A percentile compares a stretch with the other conserved stretches of the same genome.
Evolutionary conservation across 2,797 vertebrate species (phyloP).

Genomic region (Rhabdomys pumilio): DNA sequence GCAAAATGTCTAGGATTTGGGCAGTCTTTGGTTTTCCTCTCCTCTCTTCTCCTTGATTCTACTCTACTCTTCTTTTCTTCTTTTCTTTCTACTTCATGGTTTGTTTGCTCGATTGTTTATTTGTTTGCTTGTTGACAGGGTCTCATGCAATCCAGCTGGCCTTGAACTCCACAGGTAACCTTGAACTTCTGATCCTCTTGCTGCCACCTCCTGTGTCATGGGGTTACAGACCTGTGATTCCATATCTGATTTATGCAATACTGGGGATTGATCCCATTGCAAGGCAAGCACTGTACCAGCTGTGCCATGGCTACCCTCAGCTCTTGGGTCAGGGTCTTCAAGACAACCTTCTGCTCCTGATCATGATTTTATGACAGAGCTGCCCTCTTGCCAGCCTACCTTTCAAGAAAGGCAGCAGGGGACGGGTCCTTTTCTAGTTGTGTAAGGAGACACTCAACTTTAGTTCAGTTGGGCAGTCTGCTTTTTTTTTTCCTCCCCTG

Average conservation of each 20-base stretch:
- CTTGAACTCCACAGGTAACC: neutral
- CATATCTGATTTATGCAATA: neutral
- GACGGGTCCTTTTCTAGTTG: too few relatives aligned
- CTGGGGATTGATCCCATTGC: neutral
- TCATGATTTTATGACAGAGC: neutral
- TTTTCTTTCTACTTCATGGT: too few relatives aligned
- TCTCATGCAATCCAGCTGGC: neutral
- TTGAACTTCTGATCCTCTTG: neutral
- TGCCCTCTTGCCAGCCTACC: accelerated
- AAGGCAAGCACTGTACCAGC: neutral
- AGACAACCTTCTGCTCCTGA: too few relatives aligned
- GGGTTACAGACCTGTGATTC: neutral
- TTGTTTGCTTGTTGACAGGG: neutral
- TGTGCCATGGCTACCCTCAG: neutral
- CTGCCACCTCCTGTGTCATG: neutral
- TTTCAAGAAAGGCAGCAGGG: neutral
- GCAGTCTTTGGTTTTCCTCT: neutral
- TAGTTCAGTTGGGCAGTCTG: accelerated
- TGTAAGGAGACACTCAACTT: neutral
- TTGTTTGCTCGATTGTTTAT: neutral
- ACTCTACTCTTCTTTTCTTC: too few relatives aligned
- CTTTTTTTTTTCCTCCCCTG: neutral
- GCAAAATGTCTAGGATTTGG: neutral
- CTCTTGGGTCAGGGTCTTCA: neutral
- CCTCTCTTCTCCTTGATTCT: too few relatives aligned